Evolutionary conservation across 35 echinoderm and acorn worm species (phyloP).

Genomic region (Anneissia japonica): DNA sequence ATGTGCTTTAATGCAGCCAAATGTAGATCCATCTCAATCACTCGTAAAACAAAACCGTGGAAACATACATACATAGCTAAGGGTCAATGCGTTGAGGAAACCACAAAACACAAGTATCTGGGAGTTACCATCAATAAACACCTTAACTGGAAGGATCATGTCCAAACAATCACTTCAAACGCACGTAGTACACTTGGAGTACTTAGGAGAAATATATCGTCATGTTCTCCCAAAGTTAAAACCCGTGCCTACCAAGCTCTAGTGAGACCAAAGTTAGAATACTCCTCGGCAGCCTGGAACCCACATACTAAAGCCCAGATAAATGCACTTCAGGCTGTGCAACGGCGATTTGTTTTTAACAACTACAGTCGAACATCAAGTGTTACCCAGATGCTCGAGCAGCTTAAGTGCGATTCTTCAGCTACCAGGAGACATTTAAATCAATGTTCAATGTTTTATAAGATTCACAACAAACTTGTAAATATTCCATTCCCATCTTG

Average conservation of each 20-base stretch:
- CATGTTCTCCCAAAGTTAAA: too few relatives aligned
- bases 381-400: too few relatives aligned
- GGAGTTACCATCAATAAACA: not conserved
- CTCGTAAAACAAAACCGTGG: not conserved
- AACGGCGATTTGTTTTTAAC: too few relatives aligned
- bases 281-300: not conserved
- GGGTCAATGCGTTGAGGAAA: not conserved
- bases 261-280: conserved; percentile 35
- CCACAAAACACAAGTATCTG: not conserved
- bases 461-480: too few relatives aligned
- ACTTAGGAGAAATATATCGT: too few relatives aligned
- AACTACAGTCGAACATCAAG: too few relatives aligned
- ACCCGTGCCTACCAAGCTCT: conserved; percentile 20
- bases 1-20: not conserved
- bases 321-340: too few relatives aligned
- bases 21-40: not conserved
- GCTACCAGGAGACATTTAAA: too few relatives aligned
- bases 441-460: too few relatives aligned
- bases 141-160: not conserved
- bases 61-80: not conserved
- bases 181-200: not conserved
- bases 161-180: not conserved
- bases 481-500: too few relatives aligned
- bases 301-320: conserved; percentile 10
- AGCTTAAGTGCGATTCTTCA: too few relatives aligned